These are phyloP conservation scores for Microchirus variegatus DNA, from an alignment of 2,797 vertebrate species.

Conservation along the genomic window DNA sequence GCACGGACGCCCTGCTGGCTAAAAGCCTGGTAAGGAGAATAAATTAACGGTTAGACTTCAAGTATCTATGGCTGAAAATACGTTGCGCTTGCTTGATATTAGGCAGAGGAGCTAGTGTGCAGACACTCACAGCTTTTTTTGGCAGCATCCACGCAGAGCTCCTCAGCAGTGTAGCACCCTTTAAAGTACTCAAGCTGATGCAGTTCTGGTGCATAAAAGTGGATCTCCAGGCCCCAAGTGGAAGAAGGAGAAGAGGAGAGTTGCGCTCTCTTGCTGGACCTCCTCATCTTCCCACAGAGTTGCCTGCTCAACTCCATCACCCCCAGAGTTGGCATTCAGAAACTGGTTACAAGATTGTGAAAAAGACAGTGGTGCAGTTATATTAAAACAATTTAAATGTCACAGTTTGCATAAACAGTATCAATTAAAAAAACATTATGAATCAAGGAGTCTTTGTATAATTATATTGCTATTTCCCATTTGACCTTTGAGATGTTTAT, in stretches of 20 bases:
- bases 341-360: slow-evolving; percentile 66
- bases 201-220: slow-evolving; percentile 86
- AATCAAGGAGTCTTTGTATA: too few species aligned
- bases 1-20: too few species aligned
- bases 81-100: too few species aligned
- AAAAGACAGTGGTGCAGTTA: background rate
- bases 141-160: slow-evolving; percentile 90
- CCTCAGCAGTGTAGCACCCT: slow-evolving; percentile 87
- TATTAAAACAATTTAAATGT: background rate
- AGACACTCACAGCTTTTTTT: slow-evolving; percentile 87
- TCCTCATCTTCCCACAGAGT: slow-evolving; percentile 97
- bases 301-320: slow-evolving; percentile 91
- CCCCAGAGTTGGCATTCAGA: slow-evolving; percentile 87
- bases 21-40: too few species aligned
- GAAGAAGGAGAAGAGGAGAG: slow-evolving; percentile 70
- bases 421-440: too few species aligned
- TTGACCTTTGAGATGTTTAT: too few species aligned
- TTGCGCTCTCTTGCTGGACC: slow-evolving; percentile 82
- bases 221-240: slow-evolving; percentile 86
- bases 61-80: too few species aligned
- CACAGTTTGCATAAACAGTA: too few species aligned
- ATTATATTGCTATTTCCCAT: too few species aligned
- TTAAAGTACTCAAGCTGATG: slow-evolving; percentile 79
- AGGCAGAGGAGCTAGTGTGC: background rate
- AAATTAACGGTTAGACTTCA: too few species aligned